Evolutionary conservation across 2,797 vertebrate genomes (phyloP).

Genomic region (Adrianichthys oophorus): DNA sequence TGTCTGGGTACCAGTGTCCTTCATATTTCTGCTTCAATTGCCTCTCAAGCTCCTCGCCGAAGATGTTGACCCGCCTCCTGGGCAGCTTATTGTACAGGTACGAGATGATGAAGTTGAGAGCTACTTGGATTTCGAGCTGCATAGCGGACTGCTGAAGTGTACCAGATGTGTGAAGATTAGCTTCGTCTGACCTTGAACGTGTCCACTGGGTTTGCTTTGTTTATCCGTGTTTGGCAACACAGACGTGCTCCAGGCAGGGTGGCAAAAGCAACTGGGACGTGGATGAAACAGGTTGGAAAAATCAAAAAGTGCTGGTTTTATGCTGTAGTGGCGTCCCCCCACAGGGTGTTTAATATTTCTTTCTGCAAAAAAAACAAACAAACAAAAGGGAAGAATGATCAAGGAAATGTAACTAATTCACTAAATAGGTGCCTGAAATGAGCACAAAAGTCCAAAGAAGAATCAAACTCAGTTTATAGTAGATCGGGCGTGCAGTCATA

Average conservation of each 20-base stretch:
- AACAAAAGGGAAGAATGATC: slow-evolving; percentile 1
- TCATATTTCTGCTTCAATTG: slow-evolving; percentile 97
- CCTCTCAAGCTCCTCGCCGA: slow-evolving; percentile 96
- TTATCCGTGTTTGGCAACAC: slow-evolving; percentile 71
- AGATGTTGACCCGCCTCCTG: slow-evolving; percentile 95
- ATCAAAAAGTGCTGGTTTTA: slow-evolving; percentile 86
- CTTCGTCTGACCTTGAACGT: slow-evolving; percentile 65
- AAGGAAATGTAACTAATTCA: background rate
- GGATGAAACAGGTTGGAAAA: slow-evolving; percentile 63
- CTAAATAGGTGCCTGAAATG: too few species aligned
- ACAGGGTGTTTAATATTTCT: slow-evolving; percentile 77
- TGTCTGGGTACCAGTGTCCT: slow-evolving; percentile 99
- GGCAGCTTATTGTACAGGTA: slow-evolving; percentile 99
- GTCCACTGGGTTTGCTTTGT: slow-evolving; percentile 64
- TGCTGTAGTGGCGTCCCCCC: slow-evolving; percentile 80
- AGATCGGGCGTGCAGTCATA: background rate
- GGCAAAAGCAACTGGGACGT: slow-evolving; percentile 73
- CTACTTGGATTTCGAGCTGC: slow-evolving; percentile 99
- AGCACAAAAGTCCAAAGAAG: too few species aligned
- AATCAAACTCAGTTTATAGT: background rate
- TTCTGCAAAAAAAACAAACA: slow-evolving; percentile 68
- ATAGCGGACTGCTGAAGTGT: slow-evolving; percentile 88
- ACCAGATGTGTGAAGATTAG: slow-evolving; percentile 66
- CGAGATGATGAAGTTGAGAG: slow-evolving; percentile 99
- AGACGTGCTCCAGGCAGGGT: slow-evolving; percentile 56